Percentiles rank a stretch among this genome's conserved stretches.
phyloP scores from a whole-genome alignment of 1,140 invertebrate genomes.

The Oscheius sp. region DNA sequence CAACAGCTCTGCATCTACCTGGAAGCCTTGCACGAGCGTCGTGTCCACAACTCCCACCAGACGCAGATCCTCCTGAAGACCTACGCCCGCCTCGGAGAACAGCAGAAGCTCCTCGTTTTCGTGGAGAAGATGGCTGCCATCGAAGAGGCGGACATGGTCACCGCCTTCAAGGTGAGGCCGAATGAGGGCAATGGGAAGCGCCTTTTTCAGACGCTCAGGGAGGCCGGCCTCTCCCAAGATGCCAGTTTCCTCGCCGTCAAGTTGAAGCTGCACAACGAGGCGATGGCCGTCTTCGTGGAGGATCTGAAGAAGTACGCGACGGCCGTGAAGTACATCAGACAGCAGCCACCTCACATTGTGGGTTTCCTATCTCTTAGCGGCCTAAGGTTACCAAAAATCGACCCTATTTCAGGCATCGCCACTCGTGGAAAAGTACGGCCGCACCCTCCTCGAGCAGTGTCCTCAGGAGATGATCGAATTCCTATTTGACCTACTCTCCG shows the following conservation, averaged over 20 bases:
- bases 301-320: conserved; percentile 44
- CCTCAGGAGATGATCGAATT: conserved; percentile 38
- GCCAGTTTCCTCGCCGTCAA: conserved; percentile 44
- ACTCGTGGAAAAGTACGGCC: conserved; percentile 45
- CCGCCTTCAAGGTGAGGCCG: conserved; percentile 53
- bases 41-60: conserved; percentile 49
- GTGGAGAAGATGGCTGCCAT: conserved; percentile 37
- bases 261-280: conserved; percentile 37
- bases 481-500: background rate
- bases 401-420: background rate
- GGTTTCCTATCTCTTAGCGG: background rate
- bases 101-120: conserved; percentile 47
- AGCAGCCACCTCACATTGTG: conserved; percentile 23
- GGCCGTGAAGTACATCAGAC: conserved; percentile 46
- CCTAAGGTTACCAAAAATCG: background rate
- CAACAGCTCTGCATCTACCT: conserved; percentile 51
- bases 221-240: conserved; percentile 37
- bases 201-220: conserved; percentile 45
- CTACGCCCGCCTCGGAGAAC: conserved; percentile 48
- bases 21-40: conserved; percentile 48
- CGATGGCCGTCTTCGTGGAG: conserved; percentile 33
- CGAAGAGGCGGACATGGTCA: conserved; percentile 41
- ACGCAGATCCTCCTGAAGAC: conserved; percentile 51
- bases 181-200: background rate
- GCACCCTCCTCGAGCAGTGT: conserved; percentile 38